Percentiles rank a stretch among this genome's conserved stretches.
These are phyloP conservation scores for Gnatocerus cornutus DNA, from an alignment of 2,888 invertebrate genomes.

Conservation along the genomic window DNA sequence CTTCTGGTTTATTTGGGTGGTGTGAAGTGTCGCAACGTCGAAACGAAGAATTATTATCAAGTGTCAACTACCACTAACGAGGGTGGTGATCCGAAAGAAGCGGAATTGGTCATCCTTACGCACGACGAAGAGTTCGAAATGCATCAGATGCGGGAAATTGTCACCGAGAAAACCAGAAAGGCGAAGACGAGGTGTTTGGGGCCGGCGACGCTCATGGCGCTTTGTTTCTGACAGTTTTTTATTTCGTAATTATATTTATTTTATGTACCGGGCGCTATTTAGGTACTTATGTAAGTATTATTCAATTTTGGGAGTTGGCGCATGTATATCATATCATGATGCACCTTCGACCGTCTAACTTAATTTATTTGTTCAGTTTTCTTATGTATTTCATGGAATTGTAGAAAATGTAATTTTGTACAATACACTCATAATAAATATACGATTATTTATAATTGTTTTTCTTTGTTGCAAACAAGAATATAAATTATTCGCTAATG, in stretches of 20 bases:
- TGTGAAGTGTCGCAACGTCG: conserved; percentile 24
- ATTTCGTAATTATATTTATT: conserved; percentile 18
- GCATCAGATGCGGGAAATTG: not conserved
- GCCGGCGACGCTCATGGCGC: conserved; percentile 54
- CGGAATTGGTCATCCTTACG: conserved; percentile 25
- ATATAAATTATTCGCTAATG: too few species aligned
- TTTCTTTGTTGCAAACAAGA: too few species aligned
- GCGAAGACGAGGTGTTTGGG: conserved; percentile 52
- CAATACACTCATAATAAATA: too few species aligned
- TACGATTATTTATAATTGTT: too few species aligned
- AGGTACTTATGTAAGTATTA: conserved; percentile 45
- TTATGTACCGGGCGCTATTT: conserved; percentile 42
- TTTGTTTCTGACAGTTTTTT: conserved; percentile 49
- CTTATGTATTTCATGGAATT: not conserved
- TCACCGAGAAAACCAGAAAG: not conserved
- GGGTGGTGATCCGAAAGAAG: not conserved
- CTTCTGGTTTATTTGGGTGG: conserved; percentile 9
- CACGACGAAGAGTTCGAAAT: conserved; percentile 10
- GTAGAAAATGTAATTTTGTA: too few species aligned
- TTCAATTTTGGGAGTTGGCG: not conserved
- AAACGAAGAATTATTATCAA: conserved; percentile 42
- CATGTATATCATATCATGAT: not conserved
- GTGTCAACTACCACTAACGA: conserved; percentile 32
- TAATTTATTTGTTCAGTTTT: not conserved
- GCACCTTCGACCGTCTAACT: not conserved